Conservation (phyloP, 2,113 vertebrate genomes). For the Irena cyanogastra region DNA sequence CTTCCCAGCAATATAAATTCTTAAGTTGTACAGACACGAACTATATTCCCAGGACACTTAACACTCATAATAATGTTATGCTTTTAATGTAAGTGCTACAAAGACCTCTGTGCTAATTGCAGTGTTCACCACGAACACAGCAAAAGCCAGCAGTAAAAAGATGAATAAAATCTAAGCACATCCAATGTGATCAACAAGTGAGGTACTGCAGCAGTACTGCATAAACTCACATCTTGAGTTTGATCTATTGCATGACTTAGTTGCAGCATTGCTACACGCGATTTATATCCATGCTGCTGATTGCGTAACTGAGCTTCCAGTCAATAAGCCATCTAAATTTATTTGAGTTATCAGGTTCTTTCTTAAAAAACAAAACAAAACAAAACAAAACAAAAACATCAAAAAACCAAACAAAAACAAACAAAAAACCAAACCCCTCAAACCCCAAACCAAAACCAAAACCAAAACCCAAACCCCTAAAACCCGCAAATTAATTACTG, state of each 20-base stretch:
- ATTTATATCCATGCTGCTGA: background rate
- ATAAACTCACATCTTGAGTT: background rate
- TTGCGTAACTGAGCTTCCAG: background rate
- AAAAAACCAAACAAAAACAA: background rate
- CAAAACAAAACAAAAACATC: background rate
- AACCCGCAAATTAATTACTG: background rate
- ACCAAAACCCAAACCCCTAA: background rate
- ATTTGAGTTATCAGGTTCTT: background rate
- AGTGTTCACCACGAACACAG: background rate
- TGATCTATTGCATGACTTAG: background rate
- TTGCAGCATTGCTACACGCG: background rate
- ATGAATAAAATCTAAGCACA: background rate
- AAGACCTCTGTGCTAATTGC: background rate
- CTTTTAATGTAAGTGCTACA: constrained; percentile 17
- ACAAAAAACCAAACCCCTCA: no score
- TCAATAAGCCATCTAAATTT: background rate
- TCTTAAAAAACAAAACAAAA: background rate
- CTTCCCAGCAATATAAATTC: constrained; percentile 7
- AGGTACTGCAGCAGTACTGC: background rate
- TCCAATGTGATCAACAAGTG: background rate
- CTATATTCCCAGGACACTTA: background rate
- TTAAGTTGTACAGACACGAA: background rate
- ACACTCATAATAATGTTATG: background rate
- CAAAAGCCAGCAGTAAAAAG: background rate
- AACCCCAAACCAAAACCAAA: background rate